A percentile compares a stretch with the other conserved stretches of the same genome.
phyloP scores from a whole-genome alignment of 2,113 vertebrate genomes.

The Bos javanicus region DNA sequence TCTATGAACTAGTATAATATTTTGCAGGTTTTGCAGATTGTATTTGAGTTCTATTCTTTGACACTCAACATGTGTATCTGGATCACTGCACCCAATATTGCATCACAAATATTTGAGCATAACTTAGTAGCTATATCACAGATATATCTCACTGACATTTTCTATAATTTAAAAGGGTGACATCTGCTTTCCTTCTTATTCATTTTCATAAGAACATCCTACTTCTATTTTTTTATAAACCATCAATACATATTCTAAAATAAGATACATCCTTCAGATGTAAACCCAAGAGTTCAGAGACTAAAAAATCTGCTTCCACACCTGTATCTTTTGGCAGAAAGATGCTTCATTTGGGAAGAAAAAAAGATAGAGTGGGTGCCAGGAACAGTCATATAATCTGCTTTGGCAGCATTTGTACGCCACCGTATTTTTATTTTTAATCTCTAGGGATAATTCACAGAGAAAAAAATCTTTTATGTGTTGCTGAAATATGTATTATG shows the following conservation, averaged over 20 bases:
- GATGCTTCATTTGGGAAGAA: constrained; percentile 6
- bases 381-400: constrained; percentile 50
- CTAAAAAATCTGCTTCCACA: constrained; percentile 42
- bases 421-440: constrained; percentile 68
- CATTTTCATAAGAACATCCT: constrained; percentile 39
- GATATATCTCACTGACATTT: constrained; percentile 36
- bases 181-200: constrained; percentile 30
- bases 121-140: not conserved
- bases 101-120: constrained; percentile 48
- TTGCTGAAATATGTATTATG: constrained; percentile 54
- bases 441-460: constrained; percentile 49
- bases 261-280: constrained; percentile 35
- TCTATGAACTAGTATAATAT: constrained; percentile 1
- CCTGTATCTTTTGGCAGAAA: constrained; percentile 63
- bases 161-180: constrained; percentile 21
- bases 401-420: constrained; percentile 37
- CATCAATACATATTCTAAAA: constrained; percentile 50
- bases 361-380: constrained; percentile 10
- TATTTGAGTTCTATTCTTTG: constrained; percentile 54
- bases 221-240: constrained; percentile 34
- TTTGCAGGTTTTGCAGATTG: constrained; percentile 40
- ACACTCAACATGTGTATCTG: constrained; percentile 34
- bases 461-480: constrained; percentile 36
- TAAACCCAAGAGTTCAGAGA: constrained; percentile 45
- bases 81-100: constrained; percentile 17